A percentile compares a stretch with the other conserved stretches of the same genome.
These are phyloP conservation scores for Pelodiscus sinensis DNA, from an alignment of 2,113 vertebrate species.

Conservation along the genomic window DNA sequence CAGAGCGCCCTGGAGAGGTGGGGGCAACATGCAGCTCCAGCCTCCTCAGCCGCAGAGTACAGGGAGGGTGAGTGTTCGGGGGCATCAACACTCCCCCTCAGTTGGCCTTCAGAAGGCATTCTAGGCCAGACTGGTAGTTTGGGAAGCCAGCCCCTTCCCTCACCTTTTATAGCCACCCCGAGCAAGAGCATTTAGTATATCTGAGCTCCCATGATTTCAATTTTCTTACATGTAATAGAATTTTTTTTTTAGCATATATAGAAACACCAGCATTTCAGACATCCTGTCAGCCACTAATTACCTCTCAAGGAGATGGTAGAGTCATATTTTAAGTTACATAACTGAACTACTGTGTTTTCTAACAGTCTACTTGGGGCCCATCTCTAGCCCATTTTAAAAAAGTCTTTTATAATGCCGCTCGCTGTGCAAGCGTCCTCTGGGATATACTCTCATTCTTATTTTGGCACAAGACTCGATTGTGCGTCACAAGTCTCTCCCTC, in stretches of 20 bases:
- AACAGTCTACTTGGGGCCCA: neutral
- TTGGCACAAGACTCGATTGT: neutral
- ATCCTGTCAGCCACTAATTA: neutral
- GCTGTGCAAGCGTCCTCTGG: neutral
- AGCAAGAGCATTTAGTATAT: slow-evolving; percentile 14
- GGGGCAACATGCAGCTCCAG: no score
- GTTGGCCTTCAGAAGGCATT: no score
- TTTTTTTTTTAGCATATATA: neutral
- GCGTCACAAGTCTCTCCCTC: neutral
- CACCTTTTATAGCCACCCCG: no score
- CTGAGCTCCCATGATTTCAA: neutral
- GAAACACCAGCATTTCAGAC: neutral
- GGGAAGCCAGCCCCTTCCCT: no score
- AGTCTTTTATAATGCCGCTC: neutral
- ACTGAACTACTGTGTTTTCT: neutral
- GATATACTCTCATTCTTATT: neutral
- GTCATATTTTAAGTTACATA: neutral
- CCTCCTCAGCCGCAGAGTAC: no score
- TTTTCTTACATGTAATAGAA: neutral
- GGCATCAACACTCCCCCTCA: no score
- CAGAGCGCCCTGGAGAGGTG: no score
- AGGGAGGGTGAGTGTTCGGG: no score
- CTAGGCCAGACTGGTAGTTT: no score
- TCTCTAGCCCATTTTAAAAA: neutral
- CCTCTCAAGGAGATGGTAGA: neutral